Evolutionary conservation across 2,888 invertebrate genomes (phyloP).

Genomic region (Aromia moschata): DNA sequence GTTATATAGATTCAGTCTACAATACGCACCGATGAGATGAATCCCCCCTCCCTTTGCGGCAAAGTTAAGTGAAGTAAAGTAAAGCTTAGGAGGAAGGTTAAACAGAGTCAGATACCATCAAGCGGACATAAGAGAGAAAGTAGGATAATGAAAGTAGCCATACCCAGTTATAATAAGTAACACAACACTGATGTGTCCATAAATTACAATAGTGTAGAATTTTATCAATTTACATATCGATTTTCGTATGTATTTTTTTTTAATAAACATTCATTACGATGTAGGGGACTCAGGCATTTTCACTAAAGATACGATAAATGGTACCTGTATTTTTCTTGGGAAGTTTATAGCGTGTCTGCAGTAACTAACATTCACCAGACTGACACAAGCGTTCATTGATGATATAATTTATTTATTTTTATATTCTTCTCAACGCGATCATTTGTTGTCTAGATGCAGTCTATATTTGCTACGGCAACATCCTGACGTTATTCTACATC

Average conservation of each 20-base stretch:
- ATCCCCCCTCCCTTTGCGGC: slow-evolving; percentile 43
- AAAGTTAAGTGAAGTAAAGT: slow-evolving; percentile 38
- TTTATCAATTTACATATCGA: slow-evolving; percentile 10
- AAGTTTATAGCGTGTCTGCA: slow-evolving; percentile 24
- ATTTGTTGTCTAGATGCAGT: slow-evolving; percentile 6
- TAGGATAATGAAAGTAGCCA: slow-evolving; percentile 57
- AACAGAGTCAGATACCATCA: slow-evolving; percentile 48
- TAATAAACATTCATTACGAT: too few relatives aligned
- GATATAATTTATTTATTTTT: slow-evolving; percentile 34
- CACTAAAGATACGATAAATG: too few relatives aligned
- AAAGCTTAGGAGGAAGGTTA: slow-evolving; percentile 48
- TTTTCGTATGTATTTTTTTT: background rate
- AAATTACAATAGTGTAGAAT: slow-evolving; percentile 43
- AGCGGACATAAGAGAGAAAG: slow-evolving; percentile 55
- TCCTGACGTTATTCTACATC: too few relatives aligned
- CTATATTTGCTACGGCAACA: too few relatives aligned
- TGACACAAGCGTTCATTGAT: slow-evolving; percentile 37
- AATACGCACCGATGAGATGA: slow-evolving; percentile 42
- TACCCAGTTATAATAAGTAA: slow-evolving; percentile 54
- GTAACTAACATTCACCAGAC: slow-evolving; percentile 39
- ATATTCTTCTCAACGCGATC: slow-evolving; percentile 29
- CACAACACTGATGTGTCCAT: slow-evolving; percentile 51
- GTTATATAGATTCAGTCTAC: slow-evolving; percentile 53
- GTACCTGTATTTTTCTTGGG: slow-evolving; percentile 1
- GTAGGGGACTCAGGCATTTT: too few relatives aligned